phyloP scores from a whole-genome alignment of 2,888 invertebrate species.

The Heterodera filipjevi region DNA sequence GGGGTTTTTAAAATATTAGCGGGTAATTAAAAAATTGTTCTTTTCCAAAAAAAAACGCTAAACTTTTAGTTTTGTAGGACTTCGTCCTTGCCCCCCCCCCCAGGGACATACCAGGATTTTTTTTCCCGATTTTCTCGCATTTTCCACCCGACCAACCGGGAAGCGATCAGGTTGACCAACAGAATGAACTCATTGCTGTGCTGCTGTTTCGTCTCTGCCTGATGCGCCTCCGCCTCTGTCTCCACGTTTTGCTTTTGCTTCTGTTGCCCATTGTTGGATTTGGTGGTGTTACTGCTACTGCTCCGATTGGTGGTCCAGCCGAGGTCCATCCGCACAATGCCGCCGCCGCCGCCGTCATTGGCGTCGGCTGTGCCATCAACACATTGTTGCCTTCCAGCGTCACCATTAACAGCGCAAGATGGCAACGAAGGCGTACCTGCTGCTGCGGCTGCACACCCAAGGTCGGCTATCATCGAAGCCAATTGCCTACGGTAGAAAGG shows the following conservation, averaged over 20 bases:
- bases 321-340: constrained; percentile 48
- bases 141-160: constrained; percentile 67
- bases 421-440: too few relatives aligned
- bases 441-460: neutral
- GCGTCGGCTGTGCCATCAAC: too few relatives aligned
- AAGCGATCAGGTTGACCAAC: constrained; percentile 59
- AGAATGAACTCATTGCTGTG: constrained; percentile 52
- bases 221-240: neutral
- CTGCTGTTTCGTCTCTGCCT: constrained; percentile 35
- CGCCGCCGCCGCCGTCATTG: too few relatives aligned
- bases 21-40: too few relatives aligned
- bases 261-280: neutral
- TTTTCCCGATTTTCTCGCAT: too few relatives aligned
- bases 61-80: too few relatives aligned
- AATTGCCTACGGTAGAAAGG: constrained; percentile 39
- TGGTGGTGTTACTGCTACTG: neutral
- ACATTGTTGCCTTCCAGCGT: constrained; percentile 27
- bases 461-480: constrained; percentile 35
- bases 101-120: too few relatives aligned
- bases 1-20: too few relatives aligned
- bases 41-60: too few relatives aligned
- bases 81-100: too few relatives aligned
- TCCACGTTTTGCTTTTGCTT: neutral
- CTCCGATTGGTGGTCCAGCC: constrained; percentile 38
- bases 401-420: constrained; percentile 16